Evolutionary conservation across 2,888 invertebrate species (phyloP).

Genomic region (Lithophane socia): DNA sequence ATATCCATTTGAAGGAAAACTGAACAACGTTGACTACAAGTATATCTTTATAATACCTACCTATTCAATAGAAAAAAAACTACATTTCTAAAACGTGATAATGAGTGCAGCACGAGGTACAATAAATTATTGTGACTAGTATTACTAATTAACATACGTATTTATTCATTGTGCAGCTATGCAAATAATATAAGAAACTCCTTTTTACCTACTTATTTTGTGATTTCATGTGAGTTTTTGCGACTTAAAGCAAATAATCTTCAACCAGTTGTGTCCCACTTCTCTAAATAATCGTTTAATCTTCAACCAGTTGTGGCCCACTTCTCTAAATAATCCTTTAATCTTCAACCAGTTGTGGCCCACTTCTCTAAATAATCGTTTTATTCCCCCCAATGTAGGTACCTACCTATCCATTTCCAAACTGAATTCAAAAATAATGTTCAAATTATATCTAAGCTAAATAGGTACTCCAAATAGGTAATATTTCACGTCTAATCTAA

Average conservation of each 20-base stretch:
- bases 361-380: conserved; percentile 5
- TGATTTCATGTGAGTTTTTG: conserved; percentile 55
- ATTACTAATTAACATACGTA: conserved; percentile 57
- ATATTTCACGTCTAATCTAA: conserved; percentile 50
- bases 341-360: background rate
- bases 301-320: conserved; percentile 1
- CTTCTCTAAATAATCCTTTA: background rate
- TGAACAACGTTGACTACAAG: background rate
- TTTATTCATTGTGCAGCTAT: conserved; percentile 59
- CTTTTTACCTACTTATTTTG: conserved; percentile 39
- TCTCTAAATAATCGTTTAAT: background rate
- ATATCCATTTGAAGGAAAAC: conserved; percentile 16
- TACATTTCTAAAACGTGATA: conserved; percentile 48
- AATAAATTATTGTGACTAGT: conserved; percentile 47
- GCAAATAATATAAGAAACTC: conserved; percentile 55
- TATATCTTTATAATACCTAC: conserved; percentile 9
- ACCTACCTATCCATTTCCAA: background rate
- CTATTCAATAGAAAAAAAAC: conserved; percentile 37
- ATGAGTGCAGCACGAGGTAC: conserved; percentile 51
- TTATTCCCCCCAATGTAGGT: background rate
- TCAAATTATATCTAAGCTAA: conserved; percentile 7
- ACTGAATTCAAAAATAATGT: conserved; percentile 8
- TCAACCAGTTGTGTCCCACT: conserved; percentile 1
- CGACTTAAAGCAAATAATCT: background rate
- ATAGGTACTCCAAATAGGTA: conserved; percentile 5